Base-by-base conservation (phyloP, 2,888 invertebrate genomes). In the Hemicrepidius hirtus region DNA sequence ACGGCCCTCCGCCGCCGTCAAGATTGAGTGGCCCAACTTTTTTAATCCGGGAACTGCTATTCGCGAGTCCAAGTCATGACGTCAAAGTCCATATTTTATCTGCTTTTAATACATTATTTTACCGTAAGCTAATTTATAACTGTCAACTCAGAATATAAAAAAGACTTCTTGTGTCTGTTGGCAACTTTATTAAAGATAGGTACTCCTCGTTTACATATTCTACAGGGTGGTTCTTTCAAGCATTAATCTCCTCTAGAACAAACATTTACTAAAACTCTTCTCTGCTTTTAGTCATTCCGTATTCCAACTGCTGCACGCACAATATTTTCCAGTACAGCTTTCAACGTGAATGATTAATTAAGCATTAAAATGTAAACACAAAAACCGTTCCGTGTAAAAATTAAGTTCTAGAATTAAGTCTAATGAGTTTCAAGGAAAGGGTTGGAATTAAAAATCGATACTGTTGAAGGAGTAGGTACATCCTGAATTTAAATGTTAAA, bases 1-100 rank as follows among this genome's bases (percentile, higher is more conserved):
- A 75, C 59, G 73, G 72, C 71, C 74, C 67, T 75, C 63, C 73
- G 76, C 63, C 73, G 76, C 44, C 50, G 72, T 66, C 68, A 77
- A 79, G 77, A 80, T 79, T 79, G 78, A 79, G 76, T 78, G 75
- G 28, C 73, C 66, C 72, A 79, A 78, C 75, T 79, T 80, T 79
- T 80, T 79, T 80, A 80, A 78, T 78, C 75, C 76, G 55, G 63
- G 57, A 71, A 46, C 75, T 65, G 67, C 67, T 67, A 72, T 63
- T 55, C 60, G 62, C 57, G 37, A 63, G 68, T 68, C 53, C 71
- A 41, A 68, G 66, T 69, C 74, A 46, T 66, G 53, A 67, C 74
- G 75, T 68, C 74, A 67, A 69, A 64, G 40, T 75, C 72, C 75
- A 77, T 77, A 79, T 77, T 78, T 77, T 77, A 77, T 75, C 76